These are phyloP conservation scores for Eulithis prunata DNA, from an alignment of 2,888 invertebrate species.

Conservation along the genomic window DNA sequence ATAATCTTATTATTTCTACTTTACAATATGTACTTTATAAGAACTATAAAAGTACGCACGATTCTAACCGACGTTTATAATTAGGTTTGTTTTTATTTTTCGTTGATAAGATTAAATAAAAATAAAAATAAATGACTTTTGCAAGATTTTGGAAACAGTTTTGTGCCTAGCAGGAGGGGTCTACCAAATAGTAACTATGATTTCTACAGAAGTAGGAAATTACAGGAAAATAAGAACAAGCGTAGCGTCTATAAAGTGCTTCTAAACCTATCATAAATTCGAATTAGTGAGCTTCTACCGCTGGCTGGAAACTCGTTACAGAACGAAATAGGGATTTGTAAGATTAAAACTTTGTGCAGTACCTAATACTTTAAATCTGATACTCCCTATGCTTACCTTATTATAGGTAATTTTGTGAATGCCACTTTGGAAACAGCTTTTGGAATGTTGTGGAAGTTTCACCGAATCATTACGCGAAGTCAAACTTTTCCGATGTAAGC, in stretches of 20 bases:
- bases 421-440: neutral
- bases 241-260: neutral
- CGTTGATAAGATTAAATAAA: no score
- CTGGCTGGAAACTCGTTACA: conserved; percentile 55
- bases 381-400: conserved; percentile 5
- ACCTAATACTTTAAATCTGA: conserved; percentile 5
- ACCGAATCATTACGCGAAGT: neutral
- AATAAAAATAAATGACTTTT: no score
- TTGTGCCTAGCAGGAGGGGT: no score
- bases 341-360: conserved; percentile 50
- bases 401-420: neutral
- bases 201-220: neutral
- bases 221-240: conserved; percentile 3
- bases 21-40: no score
- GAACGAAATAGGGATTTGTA: conserved; percentile 47
- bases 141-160: no score
- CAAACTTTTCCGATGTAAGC: neutral
- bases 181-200: no score
- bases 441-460: neutral
- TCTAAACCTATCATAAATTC: conserved; percentile 53
- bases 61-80: no score
- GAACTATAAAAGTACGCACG: no score
- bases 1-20: no score
- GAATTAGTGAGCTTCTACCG: conserved; percentile 48
- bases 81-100: no score